Percentiles rank a stretch among this genome's conserved stretches.
phyloP scores from a whole-genome alignment of 1,140 invertebrate genomes.

The Bombus huntii region DNA sequence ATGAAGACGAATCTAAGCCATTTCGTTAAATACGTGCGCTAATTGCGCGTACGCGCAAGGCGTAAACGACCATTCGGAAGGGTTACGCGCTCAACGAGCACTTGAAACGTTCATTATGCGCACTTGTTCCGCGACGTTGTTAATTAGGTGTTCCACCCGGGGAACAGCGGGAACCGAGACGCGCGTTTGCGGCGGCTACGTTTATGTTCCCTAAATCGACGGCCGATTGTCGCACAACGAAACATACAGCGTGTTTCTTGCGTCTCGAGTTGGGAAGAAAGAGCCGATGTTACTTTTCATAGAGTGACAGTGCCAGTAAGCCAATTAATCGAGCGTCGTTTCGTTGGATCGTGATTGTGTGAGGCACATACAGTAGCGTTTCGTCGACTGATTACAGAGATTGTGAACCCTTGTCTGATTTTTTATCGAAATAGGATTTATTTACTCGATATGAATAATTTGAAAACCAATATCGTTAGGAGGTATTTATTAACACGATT shows the following conservation, averaged over 20 bases:
- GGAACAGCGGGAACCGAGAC: neutral
- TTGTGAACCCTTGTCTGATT: no score
- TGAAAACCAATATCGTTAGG: no score
- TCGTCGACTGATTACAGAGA: neutral
- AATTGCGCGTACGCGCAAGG: conserved; percentile 62
- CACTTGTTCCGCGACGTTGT: conserved; percentile 64
- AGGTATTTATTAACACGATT: neutral
- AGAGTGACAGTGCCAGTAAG: neutral
- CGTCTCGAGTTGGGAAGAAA: neutral
- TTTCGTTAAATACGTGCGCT: conserved; percentile 63
- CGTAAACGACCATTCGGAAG: conserved; percentile 61
- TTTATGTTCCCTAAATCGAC: conserved; percentile 17
- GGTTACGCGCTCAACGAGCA: conserved; percentile 59
- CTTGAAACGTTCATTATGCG: conserved; percentile 64
- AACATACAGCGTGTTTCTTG: neutral
- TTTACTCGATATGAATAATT: no score
- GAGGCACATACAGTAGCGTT: neutral
- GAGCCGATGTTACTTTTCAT: neutral
- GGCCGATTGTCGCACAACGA: conserved; percentile 7
- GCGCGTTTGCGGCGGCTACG: neutral
- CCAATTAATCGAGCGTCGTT: neutral
- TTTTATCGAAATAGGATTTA: no score
- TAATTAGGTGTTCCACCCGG: conserved; percentile 56
- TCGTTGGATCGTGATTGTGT: neutral
- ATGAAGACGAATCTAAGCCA: conserved; percentile 61